Evolutionary conservation across 1,140 invertebrate species (phyloP).

Genomic region (Gryon sp.): DNA sequence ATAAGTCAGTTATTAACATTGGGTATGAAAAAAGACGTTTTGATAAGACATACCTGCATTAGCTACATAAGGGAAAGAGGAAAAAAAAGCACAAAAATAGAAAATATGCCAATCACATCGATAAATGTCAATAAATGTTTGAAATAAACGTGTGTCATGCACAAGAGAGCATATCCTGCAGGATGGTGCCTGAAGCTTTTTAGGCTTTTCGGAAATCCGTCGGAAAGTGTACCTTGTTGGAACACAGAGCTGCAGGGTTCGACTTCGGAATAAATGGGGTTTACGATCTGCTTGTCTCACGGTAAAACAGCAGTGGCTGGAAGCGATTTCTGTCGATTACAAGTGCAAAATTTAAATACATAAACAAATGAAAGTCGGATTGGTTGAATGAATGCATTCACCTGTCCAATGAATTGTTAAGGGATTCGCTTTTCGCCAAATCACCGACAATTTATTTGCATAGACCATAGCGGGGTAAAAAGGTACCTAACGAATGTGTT

Average conservation of each 20-base stretch:
- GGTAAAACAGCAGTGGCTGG: conserved; percentile 25
- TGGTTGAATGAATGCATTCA: conserved; percentile 13
- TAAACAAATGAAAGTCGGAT: conserved; percentile 35
- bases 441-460: conserved; percentile 42
- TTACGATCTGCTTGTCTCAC: conserved; percentile 31
- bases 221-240: conserved; percentile 51
- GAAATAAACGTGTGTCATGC: conserved; percentile 48
- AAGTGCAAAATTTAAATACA: conserved; percentile 34
- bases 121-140: conserved; percentile 46
- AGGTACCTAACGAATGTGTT: neutral
- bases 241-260: conserved; percentile 27
- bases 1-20: neutral
- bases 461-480: neutral
- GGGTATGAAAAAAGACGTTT: too few species aligned
- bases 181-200: conserved; percentile 41
- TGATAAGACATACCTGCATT: neutral
- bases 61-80: neutral
- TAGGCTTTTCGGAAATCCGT: conserved; percentile 59
- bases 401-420: conserved; percentile 11
- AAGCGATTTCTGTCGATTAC: conserved; percentile 42
- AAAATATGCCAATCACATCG: conserved; percentile 52
- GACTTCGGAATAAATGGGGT: conserved; percentile 42
- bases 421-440: neutral
- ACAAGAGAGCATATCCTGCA: conserved; percentile 27
- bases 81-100: conserved; percentile 39